These are phyloP conservation scores for Pheosia tremula DNA, from an alignment of 2,888 invertebrate species.

Conservation along the genomic window DNA sequence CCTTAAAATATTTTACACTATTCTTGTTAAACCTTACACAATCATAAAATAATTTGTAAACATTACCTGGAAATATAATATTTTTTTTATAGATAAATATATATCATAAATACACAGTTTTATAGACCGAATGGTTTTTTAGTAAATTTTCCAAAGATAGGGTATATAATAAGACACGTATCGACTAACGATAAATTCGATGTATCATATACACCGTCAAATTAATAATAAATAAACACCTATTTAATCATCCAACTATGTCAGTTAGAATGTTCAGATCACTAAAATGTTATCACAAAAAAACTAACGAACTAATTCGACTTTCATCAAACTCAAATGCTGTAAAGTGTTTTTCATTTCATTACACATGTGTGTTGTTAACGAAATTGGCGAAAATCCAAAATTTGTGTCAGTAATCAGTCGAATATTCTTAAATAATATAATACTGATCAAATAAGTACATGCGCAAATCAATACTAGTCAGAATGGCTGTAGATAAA, in stretches of 20 bases:
- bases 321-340: neutral
- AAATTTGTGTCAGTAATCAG: neutral
- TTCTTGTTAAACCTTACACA: too few relatives aligned
- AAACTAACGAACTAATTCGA: neutral
- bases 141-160: slow-evolving; percentile 12
- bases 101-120: neutral
- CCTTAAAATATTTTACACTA: too few relatives aligned
- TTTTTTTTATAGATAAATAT: neutral
- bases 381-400: neutral
- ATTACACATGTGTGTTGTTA: neutral
- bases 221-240: slow-evolving; percentile 16
- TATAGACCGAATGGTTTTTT: neutral
- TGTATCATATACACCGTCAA: slow-evolving; percentile 23
- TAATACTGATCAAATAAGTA: too few relatives aligned
- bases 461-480: too few relatives aligned
- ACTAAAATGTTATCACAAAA: slow-evolving; percentile 35
- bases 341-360: neutral
- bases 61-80: too few relatives aligned
- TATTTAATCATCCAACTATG: slow-evolving; percentile 3
- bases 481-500: too few relatives aligned
- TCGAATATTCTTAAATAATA: neutral
- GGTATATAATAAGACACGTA: slow-evolving; percentile 1
- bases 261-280: slow-evolving; percentile 24
- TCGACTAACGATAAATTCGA: slow-evolving; percentile 9
- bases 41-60: too few relatives aligned